These are phyloP conservation scores for Knipowitschia caucasica DNA, from an alignment of 2,797 vertebrate species.

Conservation along the genomic window DNA sequence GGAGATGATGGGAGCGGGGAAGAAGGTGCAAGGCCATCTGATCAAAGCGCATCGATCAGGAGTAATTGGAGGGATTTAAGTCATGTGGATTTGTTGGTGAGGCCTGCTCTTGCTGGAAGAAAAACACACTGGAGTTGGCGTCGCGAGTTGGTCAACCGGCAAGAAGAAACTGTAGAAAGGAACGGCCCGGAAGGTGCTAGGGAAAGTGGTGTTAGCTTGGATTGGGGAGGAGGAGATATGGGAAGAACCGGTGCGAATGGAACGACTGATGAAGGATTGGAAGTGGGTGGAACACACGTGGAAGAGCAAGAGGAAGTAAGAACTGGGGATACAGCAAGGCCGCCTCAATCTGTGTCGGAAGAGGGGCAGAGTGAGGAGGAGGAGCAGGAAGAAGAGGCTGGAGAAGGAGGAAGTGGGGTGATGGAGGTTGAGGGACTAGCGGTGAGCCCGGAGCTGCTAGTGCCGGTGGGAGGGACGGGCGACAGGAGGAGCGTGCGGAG, in stretches of 20 bases:
- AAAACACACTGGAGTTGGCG: conserved; percentile 73
- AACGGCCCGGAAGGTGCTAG: conserved; percentile 19
- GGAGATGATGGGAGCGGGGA: conserved; percentile 27
- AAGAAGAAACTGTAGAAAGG: conserved; percentile 28
- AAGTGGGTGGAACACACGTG: not conserved
- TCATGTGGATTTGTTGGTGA: conserved; percentile 46
- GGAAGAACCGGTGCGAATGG: conserved; percentile 26
- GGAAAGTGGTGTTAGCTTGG: conserved; percentile 31
- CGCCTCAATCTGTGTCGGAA: conserved; percentile 26
- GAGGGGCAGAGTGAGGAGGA: conserved; percentile 36
- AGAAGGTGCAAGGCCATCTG: conserved; percentile 42
- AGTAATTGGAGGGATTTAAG: conserved; percentile 55
- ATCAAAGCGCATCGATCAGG: conserved; percentile 70
- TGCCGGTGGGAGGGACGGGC: conserved; percentile 31
- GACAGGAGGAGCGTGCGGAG: conserved; percentile 76
- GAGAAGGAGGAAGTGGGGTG: conserved; percentile 39
- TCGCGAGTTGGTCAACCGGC: conserved; percentile 69
- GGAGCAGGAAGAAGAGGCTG: conserved; percentile 33
- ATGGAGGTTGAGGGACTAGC: conserved; percentile 39
- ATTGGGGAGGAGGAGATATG: conserved; percentile 17
- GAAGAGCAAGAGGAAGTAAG: conserved; percentile 51
- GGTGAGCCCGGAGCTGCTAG: conserved; percentile 31
- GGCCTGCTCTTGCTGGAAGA: conserved; percentile 55
- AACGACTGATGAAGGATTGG: not conserved
- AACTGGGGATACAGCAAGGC: conserved; percentile 5